phyloP scores from a whole-genome alignment of 2,888 invertebrate genomes.

The Timema cristinae region DNA sequence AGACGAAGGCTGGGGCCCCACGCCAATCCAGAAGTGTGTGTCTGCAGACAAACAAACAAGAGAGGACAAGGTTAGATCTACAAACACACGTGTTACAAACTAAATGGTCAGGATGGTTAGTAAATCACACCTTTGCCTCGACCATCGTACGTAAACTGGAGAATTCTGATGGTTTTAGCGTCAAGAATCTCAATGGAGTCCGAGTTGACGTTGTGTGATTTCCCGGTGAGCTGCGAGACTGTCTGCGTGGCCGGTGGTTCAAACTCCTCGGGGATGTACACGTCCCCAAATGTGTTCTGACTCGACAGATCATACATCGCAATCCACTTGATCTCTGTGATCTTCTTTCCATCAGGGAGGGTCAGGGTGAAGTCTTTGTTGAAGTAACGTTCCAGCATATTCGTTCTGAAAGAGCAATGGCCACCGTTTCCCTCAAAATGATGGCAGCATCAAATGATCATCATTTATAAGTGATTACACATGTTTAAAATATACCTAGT shows the following conservation, averaged over 20 bases:
- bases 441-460: no score
- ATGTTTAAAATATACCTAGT: background rate
- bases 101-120: background rate
- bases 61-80: background rate
- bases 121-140: slow-evolving; percentile 51
- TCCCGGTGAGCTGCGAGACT: slow-evolving; percentile 56
- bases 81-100: background rate
- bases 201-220: slow-evolving; percentile 64
- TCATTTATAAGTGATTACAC: background rate
- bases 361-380: slow-evolving; percentile 78
- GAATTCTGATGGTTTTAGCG: slow-evolving; percentile 72
- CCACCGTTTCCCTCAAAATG: background rate
- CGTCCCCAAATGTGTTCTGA: slow-evolving; percentile 80
- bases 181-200: slow-evolving; percentile 71
- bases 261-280: slow-evolving; percentile 85
- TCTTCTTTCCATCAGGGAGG: slow-evolving; percentile 79
- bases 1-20: slow-evolving; percentile 80
- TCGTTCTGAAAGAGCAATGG: slow-evolving; percentile 62
- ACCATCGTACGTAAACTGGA: slow-evolving; percentile 75
- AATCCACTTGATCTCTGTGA: slow-evolving; percentile 85
- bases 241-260: slow-evolving; percentile 73
- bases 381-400: slow-evolving; percentile 78
- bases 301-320: slow-evolving; percentile 81
- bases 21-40: slow-evolving; percentile 84
- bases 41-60: slow-evolving; percentile 42